Evolutionary conservation across 2,797 vertebrate species (phyloP).

Genomic region (Catharus ustulatus): DNA sequence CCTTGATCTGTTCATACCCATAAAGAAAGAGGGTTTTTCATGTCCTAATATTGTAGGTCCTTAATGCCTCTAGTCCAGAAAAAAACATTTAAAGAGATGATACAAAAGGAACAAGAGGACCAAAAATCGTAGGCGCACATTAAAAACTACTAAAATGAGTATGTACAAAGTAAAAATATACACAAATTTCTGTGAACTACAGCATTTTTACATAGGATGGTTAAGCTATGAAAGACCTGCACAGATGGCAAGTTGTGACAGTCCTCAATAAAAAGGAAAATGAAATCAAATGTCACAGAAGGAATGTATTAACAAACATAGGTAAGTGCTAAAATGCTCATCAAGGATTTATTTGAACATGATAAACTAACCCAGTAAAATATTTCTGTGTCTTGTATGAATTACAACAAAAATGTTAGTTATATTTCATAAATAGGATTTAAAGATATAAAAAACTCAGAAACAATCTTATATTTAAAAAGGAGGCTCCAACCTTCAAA

Average conservation of each 20-base stretch:
- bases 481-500: background rate
- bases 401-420: constrained; percentile 22
- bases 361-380: constrained; percentile 35
- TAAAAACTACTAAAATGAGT: background rate
- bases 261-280: constrained; percentile 31
- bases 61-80: constrained; percentile 13
- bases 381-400: constrained; percentile 11
- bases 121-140: background rate
- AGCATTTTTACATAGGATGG: background rate
- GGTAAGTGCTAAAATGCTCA: constrained; percentile 16
- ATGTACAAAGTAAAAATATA: background rate
- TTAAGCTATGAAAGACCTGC: background rate
- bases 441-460: background rate
- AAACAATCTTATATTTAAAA: background rate
- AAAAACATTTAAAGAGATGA: constrained; percentile 7
- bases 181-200: background rate
- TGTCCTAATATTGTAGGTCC: background rate
- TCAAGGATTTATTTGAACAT: constrained; percentile 35
- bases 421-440: constrained; percentile 5
- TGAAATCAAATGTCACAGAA: background rate
- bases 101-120: constrained; percentile 6
- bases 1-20: constrained; percentile 49
- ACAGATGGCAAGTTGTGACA: constrained; percentile 6
- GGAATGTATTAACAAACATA: constrained; percentile 43
- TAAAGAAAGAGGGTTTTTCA: background rate